These are phyloP conservation scores for Mustela nigripes DNA, from an alignment of 2,113 vertebrate species.

Conservation along the genomic window DNA sequence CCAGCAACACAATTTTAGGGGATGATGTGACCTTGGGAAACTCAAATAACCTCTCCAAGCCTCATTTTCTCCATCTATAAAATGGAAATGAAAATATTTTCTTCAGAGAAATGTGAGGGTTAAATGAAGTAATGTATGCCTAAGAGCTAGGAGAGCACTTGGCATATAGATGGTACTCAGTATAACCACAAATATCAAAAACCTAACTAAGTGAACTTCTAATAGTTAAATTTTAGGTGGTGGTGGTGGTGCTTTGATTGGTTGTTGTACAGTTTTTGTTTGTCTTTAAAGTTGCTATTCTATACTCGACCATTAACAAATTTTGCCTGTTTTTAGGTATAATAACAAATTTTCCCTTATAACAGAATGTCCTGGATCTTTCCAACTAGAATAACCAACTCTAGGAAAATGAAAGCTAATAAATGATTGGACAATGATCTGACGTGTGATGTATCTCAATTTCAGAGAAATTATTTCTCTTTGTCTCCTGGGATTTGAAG, in stretches of 20 bases:
- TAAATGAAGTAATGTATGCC: background rate
- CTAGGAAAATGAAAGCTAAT: conserved; percentile 24
- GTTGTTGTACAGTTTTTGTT: background rate
- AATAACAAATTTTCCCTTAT: background rate
- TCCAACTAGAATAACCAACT: conserved; percentile 7
- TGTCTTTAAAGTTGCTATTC: background rate
- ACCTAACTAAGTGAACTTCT: background rate
- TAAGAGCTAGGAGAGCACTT: background rate
- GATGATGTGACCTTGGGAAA: background rate
- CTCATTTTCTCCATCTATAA: background rate
- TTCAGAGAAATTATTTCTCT: conserved; percentile 57
- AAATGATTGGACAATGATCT: conserved; percentile 46
- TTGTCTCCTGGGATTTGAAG: conserved; percentile 51
- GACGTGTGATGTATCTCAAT: conserved; percentile 55
- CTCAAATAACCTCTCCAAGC: background rate
- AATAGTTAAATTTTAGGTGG: background rate
- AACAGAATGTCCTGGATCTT: background rate
- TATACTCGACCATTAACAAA: background rate
- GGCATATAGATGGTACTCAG: background rate
- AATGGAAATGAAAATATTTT: background rate
- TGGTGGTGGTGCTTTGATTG: background rate
- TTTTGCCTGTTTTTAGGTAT: background rate
- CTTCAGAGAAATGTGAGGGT: background rate
- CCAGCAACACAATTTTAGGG: background rate
- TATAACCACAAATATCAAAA: background rate